phyloP scores from a whole-genome alignment of 2,888 invertebrate species.

The Caradrina clavipalpis region DNA sequence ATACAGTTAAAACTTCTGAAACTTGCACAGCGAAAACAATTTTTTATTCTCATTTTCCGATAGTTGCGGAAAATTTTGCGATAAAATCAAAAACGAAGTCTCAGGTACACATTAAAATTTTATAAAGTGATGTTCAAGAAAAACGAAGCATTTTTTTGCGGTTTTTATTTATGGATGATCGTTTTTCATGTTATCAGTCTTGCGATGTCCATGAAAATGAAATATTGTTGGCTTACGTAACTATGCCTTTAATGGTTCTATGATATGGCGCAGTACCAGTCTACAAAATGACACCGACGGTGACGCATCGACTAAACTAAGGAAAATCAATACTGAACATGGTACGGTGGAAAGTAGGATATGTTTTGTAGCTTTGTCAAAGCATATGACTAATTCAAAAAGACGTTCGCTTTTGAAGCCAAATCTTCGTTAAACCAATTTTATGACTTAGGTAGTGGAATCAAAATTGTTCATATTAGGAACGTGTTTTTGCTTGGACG shows the following conservation, averaged over 20 bases:
- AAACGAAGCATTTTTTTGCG: slow-evolving; percentile 9
- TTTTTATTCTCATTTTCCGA: slow-evolving; percentile 14
- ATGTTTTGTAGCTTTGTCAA: slow-evolving; percentile 6
- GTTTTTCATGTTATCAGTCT: slow-evolving; percentile 49
- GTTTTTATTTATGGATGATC: slow-evolving; percentile 41
- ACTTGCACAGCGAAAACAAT: slow-evolving; percentile 4
- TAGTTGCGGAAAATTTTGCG: background rate
- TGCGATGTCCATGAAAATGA: slow-evolving; percentile 56
- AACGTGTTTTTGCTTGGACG: background rate
- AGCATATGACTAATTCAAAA: background rate
- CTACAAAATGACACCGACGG: slow-evolving; percentile 71
- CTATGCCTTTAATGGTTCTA: slow-evolving; percentile 43
- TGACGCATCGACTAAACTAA: slow-evolving; percentile 71
- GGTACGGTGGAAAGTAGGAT: slow-evolving; percentile 10
- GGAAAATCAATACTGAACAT: slow-evolving; percentile 71
- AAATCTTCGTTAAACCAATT: too few species aligned
- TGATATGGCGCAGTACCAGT: slow-evolving; percentile 68
- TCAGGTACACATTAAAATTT: slow-evolving; percentile 33
- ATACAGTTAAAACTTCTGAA: slow-evolving; percentile 2
- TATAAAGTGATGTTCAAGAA: slow-evolving; percentile 34
- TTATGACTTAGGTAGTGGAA: background rate
- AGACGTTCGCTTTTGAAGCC: too few species aligned
- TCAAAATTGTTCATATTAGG: too few species aligned
- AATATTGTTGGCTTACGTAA: slow-evolving; percentile 52
- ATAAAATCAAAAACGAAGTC: slow-evolving; percentile 29